These are phyloP conservation scores for Sphaeridia pumilis DNA, from an alignment of 2,888 invertebrate genomes.

Conservation along the genomic window DNA sequence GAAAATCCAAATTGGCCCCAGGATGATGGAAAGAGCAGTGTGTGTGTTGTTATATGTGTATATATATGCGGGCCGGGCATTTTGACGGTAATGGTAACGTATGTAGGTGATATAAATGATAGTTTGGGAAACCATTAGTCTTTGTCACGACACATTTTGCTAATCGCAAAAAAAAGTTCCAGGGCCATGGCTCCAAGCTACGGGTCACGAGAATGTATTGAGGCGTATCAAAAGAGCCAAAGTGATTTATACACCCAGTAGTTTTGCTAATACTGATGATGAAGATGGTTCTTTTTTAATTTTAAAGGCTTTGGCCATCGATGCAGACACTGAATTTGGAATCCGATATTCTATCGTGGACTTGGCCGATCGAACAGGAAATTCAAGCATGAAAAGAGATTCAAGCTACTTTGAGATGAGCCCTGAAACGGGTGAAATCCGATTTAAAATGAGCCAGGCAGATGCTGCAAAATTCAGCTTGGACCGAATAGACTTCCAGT, in stretches of 20 bases:
- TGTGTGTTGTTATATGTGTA: not conserved
- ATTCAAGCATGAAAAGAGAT: conserved; percentile 46
- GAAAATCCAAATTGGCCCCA: not conserved
- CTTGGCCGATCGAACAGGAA: conserved; percentile 39
- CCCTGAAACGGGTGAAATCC: conserved; percentile 59
- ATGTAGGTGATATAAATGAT: not conserved
- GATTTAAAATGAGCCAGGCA: conserved; percentile 41
- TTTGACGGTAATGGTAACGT: not conserved
- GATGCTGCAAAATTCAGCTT: conserved; percentile 31
- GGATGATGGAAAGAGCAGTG: not conserved
- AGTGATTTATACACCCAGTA: too few relatives aligned
- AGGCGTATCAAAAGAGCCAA: too few relatives aligned
- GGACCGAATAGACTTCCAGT: conserved; percentile 33
- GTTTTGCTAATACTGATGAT: too few relatives aligned
- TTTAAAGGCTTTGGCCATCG: conserved; percentile 54
- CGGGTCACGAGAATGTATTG: too few relatives aligned
- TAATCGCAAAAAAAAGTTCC: too few relatives aligned
- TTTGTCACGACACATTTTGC: not conserved
- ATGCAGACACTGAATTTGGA: conserved; percentile 62
- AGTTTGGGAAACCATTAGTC: not conserved
- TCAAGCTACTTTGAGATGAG: conserved; percentile 61
- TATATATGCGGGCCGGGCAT: not conserved
- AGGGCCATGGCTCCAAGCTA: too few relatives aligned
- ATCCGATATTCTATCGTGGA: conserved; percentile 69
- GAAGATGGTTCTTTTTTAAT: conserved; percentile 14